Base-by-base conservation (phyloP, 2,797 vertebrate species). In the Oophaga sylvatica region DNA sequence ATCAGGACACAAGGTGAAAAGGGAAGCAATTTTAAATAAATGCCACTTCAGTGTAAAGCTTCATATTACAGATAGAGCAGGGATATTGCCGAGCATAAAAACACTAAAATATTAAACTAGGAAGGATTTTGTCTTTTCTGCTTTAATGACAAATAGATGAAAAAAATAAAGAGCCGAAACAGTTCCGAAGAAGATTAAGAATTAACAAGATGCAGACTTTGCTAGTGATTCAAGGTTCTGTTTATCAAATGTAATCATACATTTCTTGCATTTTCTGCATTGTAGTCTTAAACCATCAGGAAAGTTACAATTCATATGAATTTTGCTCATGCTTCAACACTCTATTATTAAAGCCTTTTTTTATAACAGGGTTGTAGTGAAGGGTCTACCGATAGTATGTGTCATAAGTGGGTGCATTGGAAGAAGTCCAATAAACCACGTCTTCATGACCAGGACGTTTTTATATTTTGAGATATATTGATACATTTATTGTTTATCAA, bases 1-100 rank as follows among this genome's bases (percentile, higher is more conserved):
- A 85, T 88, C 87, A 88, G 87, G 63, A 88, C 78, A 70, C 26
- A 63, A 85, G 87, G 87, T 83, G 78, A 62, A 88, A 85, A 88
- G 78, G 87, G 70, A 85, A 88, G 87, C 78, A 67, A 88, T 88
- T 88, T 88, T 76, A 88, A 88, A 88, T 84, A 88, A 88, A 88
- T 67, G 82, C 76, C 81, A 88, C 81, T 84, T 84, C 75, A 62
- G 82, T 56, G 71, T 77, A 82, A 87, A 68, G 86, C 81, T 83
- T 83, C 81, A 76, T 78, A 83, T 87, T 83, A 83, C 57, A 83
- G 80, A 65, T 19, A n/a, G 53, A 71, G 65, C 77, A 16, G 82
- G 83, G 79, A 84, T 85, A 88, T 80, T 88, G 29, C 57, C 12
- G 57, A 62, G 45, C 65, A 85, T 84, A 85, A 88, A 81, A 85